phyloP scores from a whole-genome alignment of 2,888 invertebrate species.

The Drosophila nr. medialis region DNA sequence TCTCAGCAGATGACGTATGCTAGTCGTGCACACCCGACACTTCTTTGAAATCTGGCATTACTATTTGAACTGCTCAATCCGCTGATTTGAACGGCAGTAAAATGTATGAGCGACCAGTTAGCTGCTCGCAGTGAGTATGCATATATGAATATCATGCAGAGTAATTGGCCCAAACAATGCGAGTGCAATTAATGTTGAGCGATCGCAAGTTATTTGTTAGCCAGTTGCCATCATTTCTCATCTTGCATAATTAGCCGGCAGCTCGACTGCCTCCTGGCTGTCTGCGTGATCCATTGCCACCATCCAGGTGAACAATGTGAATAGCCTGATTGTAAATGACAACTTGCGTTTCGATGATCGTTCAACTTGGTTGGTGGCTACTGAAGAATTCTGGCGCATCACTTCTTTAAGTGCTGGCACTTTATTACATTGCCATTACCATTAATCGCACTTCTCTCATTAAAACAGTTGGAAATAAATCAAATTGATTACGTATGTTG shows the following conservation, averaged over 20 bases:
- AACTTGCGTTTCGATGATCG: constrained; percentile 43
- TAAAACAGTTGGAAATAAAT: constrained; percentile 32
- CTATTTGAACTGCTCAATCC: constrained; percentile 22
- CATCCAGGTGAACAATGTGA: constrained; percentile 26
- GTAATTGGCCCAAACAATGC: constrained; percentile 64
- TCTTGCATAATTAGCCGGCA: constrained; percentile 43
- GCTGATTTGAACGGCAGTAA: constrained; percentile 22
- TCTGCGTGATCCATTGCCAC: constrained; percentile 13
- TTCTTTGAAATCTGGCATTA: constrained; percentile 1
- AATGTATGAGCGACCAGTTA: constrained; percentile 17
- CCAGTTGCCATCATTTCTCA: constrained; percentile 49
- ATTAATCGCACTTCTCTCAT: constrained; percentile 12
- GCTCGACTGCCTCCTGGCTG: constrained; percentile 15
- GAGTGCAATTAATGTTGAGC: constrained; percentile 60
- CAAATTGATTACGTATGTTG: constrained; percentile 24
- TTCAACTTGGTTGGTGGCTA: constrained; percentile 39
- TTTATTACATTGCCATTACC: constrained; percentile 27
- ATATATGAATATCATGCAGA: constrained; percentile 70
- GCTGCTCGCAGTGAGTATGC: constrained; percentile 44
- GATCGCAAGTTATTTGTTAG: constrained; percentile 14
- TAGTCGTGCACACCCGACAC: background rate
- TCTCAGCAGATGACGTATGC: background rate
- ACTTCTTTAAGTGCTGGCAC: constrained; percentile 38
- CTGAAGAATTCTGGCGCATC: constrained; percentile 32
- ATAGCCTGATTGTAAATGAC: constrained; percentile 49